A percentile compares a stretch with the other conserved stretches of the same genome.
Evolutionary conservation across 37 sponge, comb jelly and placozoan species (phyloP).

Genomic region (Axinella damicornis): DNA sequence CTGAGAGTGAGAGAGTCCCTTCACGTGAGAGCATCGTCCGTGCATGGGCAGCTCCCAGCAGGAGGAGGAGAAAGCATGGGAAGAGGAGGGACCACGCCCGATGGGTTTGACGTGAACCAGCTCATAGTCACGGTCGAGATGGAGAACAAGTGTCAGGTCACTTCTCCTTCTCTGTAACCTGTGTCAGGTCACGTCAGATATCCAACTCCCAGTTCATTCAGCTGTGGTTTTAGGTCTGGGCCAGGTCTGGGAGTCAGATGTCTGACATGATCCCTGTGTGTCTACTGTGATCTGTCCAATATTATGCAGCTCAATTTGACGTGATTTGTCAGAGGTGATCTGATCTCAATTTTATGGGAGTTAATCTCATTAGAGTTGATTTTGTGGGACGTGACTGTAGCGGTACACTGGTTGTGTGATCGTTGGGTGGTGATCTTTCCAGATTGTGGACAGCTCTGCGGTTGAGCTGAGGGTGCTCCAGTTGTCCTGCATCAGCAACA

Average conservation of each 20-base stretch:
- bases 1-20: constrained; percentile 45
- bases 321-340: no score
- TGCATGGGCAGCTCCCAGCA: constrained; percentile 19
- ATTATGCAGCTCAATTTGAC: no score
- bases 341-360: no score
- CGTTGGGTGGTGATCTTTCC: neutral
- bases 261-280: no score
- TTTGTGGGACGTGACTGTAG: no score
- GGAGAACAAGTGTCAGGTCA: constrained; percentile 52
- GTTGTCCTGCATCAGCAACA: constrained; percentile 48
- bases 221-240: no score
- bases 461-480: constrained; percentile 52
- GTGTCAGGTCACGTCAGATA: no score
- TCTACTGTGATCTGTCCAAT: no score
- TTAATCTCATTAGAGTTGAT: no score
- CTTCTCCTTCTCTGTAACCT: neutral
- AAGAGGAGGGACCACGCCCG: neutral
- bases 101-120: constrained; percentile 56
- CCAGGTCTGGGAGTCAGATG: no score
- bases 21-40: constrained; percentile 33
- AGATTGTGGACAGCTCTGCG: constrained; percentile 10
- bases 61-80: no score
- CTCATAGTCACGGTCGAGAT: constrained; percentile 60
- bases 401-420: no score
- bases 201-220: neutral